Conservation (phyloP, 2,888 invertebrate species). For the Himalopsyche tibetana region DNA sequence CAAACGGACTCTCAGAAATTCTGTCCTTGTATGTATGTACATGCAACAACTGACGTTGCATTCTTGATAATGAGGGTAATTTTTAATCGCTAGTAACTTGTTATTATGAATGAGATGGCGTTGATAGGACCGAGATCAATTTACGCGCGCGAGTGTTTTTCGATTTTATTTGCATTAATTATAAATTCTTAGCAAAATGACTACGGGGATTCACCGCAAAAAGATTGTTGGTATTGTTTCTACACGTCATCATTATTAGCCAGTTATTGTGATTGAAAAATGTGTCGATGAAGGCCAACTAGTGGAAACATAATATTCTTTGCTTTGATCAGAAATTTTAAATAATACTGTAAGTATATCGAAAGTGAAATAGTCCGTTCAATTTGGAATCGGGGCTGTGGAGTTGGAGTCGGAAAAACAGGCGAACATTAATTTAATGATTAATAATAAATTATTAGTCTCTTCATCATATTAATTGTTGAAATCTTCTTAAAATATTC, state of each 20-base stretch:
- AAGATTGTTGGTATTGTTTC: background rate
- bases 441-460: too few relatives aligned
- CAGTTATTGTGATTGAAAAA: background rate
- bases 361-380: too few relatives aligned
- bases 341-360: too few relatives aligned
- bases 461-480: too few relatives aligned
- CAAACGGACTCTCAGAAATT: too few relatives aligned
- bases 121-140: background rate
- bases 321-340: background rate
- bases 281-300: background rate
- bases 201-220: constrained; percentile 1
- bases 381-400: too few relatives aligned
- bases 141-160: background rate
- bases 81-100: background rate
- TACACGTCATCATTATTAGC: background rate
- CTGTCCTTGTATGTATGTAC: too few relatives aligned
- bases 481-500: too few relatives aligned
- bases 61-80: background rate
- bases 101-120: background rate
- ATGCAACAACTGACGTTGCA: background rate
- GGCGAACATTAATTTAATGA: too few relatives aligned
- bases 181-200: background rate
- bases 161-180: background rate
- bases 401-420: too few relatives aligned
- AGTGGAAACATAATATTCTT: background rate